A percentile compares a stretch with the other conserved stretches of the same genome.
Evolutionary conservation across 2,797 vertebrate species (phyloP).

Genomic region (Moxostoma hubbsi): DNA sequence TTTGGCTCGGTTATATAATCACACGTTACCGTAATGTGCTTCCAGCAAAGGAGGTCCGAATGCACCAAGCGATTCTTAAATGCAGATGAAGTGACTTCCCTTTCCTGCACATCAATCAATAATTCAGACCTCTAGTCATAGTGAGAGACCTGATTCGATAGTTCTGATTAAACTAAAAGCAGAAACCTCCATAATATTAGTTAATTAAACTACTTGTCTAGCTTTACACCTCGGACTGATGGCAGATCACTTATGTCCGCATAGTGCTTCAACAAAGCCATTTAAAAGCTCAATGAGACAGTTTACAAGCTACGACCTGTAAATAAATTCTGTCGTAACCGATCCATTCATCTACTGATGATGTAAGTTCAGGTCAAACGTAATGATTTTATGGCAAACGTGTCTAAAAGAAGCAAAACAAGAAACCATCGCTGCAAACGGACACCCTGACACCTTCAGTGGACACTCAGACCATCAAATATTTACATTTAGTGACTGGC

Average conservation of each 20-base stretch:
- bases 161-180: conserved; percentile 42
- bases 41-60: background rate
- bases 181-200: conserved; percentile 21
- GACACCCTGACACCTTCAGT: conserved; percentile 66
- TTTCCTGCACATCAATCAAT: conserved; percentile 40
- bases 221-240: conserved; percentile 12
- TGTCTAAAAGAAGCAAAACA: conserved; percentile 64
- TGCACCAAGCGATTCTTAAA: conserved; percentile 24
- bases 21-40: conserved; percentile 5
- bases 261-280: background rate
- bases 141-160: conserved; percentile 22
- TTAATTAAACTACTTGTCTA: conserved; percentile 65
- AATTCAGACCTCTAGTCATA: conserved; percentile 29
- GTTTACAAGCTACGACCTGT: background rate
- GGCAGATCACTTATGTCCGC: background rate
- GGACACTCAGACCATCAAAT: conserved; percentile 71
- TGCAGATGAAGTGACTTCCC: conserved; percentile 28
- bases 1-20: conserved; percentile 40
- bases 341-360: background rate
- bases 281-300: background rate
- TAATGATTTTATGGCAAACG: conserved; percentile 47
- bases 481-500: conserved; percentile 75
- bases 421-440: conserved; percentile 73
- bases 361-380: conserved; percentile 16
- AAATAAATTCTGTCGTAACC: too few species aligned